Base-by-base conservation (phyloP, 2,888 invertebrate species). In the Andricus curvator region DNA sequence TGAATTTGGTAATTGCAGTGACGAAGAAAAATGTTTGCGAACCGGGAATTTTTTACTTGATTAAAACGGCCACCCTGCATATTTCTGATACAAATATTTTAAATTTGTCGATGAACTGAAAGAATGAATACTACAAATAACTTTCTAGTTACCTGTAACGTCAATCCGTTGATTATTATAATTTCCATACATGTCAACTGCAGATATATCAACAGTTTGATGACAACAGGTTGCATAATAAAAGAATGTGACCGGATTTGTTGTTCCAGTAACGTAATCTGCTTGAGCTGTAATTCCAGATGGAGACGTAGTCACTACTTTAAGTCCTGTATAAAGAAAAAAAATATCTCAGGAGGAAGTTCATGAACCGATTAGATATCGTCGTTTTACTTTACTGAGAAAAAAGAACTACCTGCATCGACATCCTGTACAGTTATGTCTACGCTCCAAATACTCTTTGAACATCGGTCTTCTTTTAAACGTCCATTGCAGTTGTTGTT, bases 181-280 rank as follows among this genome's bases (percentile, higher is more conserved):
- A 89, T 97, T 97, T 0, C 96, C 96, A 17, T 93, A 93, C 0
- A 96, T 93, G 90, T 97, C 97, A 15, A 94, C 94, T 0, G 96
- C 96, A 2, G 94, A 95, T 6, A 97, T 91, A 60, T 95, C 93
- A 0, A 96, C 94, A 77, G 95, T 94, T 0, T 96, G 95, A 9
- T 95, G 94, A 89, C 97, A 97, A 89, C 97, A 97, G 0, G 95
- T 95, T 0, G 96, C 95, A 25, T 95, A 94, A 90, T 96, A 97
- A 4, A 94, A 94, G 0, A 96, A 96, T 20, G 93, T 93, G 1
- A 97, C 94, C 51, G 95, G 94, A 48, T 95, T 95, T 48, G 94
- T 94, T 0, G 96, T 95, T 1, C 97, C 97, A 0, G 96, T 88
- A 48, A 95, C 94, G 89, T 96, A 97, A 44, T 94, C 94, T 64